Percentiles rank a stretch among this genome's conserved stretches.
These are phyloP conservation scores for Aplysia californica DNA, from an alignment of 1,140 invertebrate species.

Conservation along the genomic window DNA sequence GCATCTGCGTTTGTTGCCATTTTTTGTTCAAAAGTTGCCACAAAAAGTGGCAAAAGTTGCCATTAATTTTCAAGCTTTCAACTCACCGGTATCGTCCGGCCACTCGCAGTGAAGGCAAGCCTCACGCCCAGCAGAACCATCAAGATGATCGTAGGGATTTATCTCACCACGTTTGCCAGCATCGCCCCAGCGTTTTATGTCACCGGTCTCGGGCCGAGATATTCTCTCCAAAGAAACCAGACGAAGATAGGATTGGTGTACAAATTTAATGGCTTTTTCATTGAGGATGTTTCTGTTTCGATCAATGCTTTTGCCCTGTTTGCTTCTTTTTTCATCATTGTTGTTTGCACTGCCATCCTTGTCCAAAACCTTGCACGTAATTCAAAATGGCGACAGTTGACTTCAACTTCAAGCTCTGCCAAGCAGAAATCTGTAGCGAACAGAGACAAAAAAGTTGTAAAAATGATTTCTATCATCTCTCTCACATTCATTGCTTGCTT, in stretches of 20 bases:
- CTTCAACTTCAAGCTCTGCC: neutral
- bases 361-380: neutral
- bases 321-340: neutral
- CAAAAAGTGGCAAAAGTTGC: no score
- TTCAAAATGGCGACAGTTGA: constrained; percentile 6
- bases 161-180: neutral
- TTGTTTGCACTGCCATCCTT: constrained; percentile 2
- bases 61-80: no score
- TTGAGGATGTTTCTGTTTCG: constrained; percentile 2
- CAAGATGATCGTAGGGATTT: neutral
- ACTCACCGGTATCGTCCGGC: no score
- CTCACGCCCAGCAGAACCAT: constrained; percentile 6
- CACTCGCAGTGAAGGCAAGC: no score
- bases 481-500: constrained; percentile 11
- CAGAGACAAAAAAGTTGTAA: constrained; percentile 7
- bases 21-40: no score
- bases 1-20: no score
- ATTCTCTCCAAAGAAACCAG: neutral
- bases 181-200: neutral
- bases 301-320: constrained; percentile 1
- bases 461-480: constrained; percentile 2
- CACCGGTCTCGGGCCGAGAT: neutral
- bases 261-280: neutral
- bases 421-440: neutral
- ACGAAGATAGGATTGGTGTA: neutral